Percentiles rank a stretch among this genome's conserved stretches.
These are phyloP conservation scores for Platanista minor DNA, from an alignment of 2,113 vertebrate species.

Conservation along the genomic window DNA sequence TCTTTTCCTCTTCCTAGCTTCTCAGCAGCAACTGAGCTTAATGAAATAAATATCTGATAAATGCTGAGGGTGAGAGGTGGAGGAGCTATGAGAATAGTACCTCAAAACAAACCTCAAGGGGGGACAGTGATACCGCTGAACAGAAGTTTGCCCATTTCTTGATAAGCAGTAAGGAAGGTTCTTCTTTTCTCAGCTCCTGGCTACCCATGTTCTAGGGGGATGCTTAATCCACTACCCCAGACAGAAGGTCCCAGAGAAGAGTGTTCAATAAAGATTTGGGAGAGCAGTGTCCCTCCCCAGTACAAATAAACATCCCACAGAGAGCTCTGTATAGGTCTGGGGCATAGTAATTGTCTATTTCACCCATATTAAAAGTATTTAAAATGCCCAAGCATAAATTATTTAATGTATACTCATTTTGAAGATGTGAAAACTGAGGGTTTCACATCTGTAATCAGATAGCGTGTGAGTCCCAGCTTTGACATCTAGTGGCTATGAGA, in stretches of 20 bases:
- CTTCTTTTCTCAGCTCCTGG: background rate
- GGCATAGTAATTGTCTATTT: background rate
- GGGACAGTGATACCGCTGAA: rapidly evolving
- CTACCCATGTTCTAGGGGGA: background rate
- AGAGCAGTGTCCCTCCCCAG: background rate
- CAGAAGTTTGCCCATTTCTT: background rate
- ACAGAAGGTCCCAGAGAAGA: background rate
- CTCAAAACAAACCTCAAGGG: background rate
- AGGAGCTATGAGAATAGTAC: rapidly evolving
- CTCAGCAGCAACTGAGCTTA: background rate
- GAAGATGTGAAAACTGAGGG: background rate
- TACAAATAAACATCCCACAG: background rate
- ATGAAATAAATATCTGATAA: background rate
- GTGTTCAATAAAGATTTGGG: too few relatives aligned
- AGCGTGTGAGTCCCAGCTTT: background rate
- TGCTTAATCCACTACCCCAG: background rate
- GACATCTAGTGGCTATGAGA: background rate
- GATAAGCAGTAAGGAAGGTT: background rate
- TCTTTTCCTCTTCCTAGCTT: background rate
- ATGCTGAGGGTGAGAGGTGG: background rate
- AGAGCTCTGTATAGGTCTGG: background rate
- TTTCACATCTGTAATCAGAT: background rate
- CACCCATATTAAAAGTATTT: background rate
- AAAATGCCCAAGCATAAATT: background rate
- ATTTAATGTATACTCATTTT: background rate